A percentile compares a stretch with the other conserved stretches of the same genome.
Conservation (phyloP, 2,888 invertebrate genomes). For the Drosophila affinis region DNA sequence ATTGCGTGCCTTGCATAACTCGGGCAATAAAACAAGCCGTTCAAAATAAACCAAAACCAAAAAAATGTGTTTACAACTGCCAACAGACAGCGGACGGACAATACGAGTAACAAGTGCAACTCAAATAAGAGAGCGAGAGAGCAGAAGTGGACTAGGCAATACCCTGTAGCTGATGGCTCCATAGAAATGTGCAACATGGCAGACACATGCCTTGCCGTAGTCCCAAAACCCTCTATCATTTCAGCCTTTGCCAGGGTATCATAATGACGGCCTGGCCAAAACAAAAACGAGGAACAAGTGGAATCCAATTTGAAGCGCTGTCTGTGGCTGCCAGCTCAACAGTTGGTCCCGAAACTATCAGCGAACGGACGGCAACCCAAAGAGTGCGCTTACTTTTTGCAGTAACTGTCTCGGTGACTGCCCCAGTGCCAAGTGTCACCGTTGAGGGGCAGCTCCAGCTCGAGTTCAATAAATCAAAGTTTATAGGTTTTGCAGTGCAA, state of each 20-base stretch:
- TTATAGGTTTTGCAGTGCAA: slow-evolving; percentile 49
- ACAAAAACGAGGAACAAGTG: slow-evolving; percentile 37
- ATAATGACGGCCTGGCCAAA: slow-evolving; percentile 30
- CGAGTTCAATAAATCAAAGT: slow-evolving; percentile 65
- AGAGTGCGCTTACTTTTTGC: slow-evolving; percentile 22
- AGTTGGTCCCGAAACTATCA: slow-evolving; percentile 40
- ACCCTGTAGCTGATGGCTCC: slow-evolving; percentile 1
- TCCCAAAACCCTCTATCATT: background rate
- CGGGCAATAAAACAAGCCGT: slow-evolving; percentile 37
- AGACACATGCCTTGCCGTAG: too few species aligned
- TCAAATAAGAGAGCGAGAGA: background rate
- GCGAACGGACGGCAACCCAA: slow-evolving; percentile 37
- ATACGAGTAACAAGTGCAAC: slow-evolving; percentile 38
- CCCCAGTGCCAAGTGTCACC: slow-evolving; percentile 21
- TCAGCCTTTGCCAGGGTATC: slow-evolving; percentile 3
- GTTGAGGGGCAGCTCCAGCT: slow-evolving; percentile 7
- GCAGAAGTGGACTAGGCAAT: slow-evolving; percentile 1
- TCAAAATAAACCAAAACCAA: slow-evolving; percentile 35
- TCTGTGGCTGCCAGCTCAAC: slow-evolving; percentile 47
- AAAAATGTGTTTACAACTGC: slow-evolving; percentile 42
- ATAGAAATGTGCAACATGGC: background rate
- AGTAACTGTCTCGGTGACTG: slow-evolving; percentile 10
- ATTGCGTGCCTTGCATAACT: slow-evolving; percentile 71
- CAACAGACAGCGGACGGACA: slow-evolving; percentile 35
- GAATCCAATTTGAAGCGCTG: slow-evolving; percentile 48